These are phyloP conservation scores for Caiman crocodilus DNA, from an alignment of 2,797 vertebrate species.

Conservation along the genomic window DNA sequence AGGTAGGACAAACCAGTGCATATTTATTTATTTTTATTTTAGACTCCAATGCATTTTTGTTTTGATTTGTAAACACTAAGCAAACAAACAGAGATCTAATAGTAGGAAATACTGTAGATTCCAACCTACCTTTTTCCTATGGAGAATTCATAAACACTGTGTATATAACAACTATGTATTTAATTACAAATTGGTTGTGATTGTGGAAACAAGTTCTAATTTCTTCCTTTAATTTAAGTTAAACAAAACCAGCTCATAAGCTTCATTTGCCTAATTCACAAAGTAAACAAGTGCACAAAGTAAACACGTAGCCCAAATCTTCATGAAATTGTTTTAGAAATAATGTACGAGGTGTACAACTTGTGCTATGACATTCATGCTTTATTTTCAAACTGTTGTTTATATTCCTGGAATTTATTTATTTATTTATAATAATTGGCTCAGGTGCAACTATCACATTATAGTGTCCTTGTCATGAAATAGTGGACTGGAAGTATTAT, in stretches of 20 bases:
- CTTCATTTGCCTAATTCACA: slow-evolving; percentile 60
- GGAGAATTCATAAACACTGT: neutral
- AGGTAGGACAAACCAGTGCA: neutral
- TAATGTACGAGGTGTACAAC: neutral
- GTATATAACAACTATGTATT: neutral
- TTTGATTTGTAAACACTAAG: neutral
- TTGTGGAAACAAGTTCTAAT: slow-evolving; percentile 48
- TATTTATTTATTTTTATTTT: neutral
- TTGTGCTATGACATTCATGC: neutral
- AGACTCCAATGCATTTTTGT: neutral
- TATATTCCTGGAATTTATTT: neutral
- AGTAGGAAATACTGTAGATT: neutral
- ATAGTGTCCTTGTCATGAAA: neutral
- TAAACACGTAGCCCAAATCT: neutral
- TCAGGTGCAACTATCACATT: neutral
- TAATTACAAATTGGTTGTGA: slow-evolving; percentile 47
- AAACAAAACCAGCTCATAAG: slow-evolving; percentile 26
- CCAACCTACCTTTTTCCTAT: neutral
- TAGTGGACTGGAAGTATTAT: neutral
- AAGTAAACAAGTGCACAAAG: slow-evolving; percentile 6
- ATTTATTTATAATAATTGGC: neutral
- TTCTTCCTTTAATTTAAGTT: slow-evolving; percentile 44
- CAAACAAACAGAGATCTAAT: neutral
- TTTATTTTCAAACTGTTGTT: neutral
- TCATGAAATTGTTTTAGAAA: neutral